phyloP scores from a whole-genome alignment of 1,140 invertebrate genomes.

The Drosophila micromelanica region DNA sequence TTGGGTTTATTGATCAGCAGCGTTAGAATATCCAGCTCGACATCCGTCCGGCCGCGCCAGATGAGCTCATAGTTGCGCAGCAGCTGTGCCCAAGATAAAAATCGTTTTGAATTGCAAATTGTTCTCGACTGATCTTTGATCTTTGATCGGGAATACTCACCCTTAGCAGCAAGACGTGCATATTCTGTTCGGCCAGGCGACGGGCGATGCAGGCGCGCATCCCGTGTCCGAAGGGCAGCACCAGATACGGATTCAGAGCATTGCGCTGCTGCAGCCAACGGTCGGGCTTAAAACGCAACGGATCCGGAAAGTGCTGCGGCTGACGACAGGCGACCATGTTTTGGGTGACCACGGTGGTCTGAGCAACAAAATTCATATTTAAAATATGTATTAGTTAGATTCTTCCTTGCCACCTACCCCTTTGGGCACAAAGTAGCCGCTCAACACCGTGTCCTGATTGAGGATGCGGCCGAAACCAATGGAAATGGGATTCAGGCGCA shows the following conservation, averaged over 20 bases:
- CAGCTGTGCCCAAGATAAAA: constrained; percentile 86
- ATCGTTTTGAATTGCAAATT: constrained; percentile 29
- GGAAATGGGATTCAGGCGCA: constrained; percentile 93
- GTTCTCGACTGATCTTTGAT: constrained; percentile 9
- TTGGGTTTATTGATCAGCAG: constrained; percentile 92
- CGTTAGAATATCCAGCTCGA: constrained; percentile 87
- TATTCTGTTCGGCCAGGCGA: constrained; percentile 94
- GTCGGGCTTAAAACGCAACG: constrained; percentile 90
- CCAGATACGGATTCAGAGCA: constrained; percentile 90
- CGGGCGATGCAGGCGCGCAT: constrained; percentile 94
- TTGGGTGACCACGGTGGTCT: constrained; percentile 95
- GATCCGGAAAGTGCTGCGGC: constrained; percentile 89
- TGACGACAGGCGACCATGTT: constrained; percentile 92
- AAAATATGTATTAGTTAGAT: no score
- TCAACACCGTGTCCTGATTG: constrained; percentile 90
- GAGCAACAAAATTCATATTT: constrained; percentile 60
- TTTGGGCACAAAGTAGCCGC: constrained; percentile 93
- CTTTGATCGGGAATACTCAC: constrained; percentile 85
- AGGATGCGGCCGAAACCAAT: constrained; percentile 92
- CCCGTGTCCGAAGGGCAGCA: constrained; percentile 95
- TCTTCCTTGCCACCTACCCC: constrained; percentile 87
- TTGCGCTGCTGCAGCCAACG: constrained; percentile 87
- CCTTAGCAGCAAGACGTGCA: constrained; percentile 90
- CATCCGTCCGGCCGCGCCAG: constrained; percentile 87
- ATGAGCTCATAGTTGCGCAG: constrained; percentile 88